Evolutionary conservation across 2,797 vertebrate genomes (phyloP), one percentile per base, ranked within the genome.

Genomic region (Pseudochirops cupreus): DNA sequence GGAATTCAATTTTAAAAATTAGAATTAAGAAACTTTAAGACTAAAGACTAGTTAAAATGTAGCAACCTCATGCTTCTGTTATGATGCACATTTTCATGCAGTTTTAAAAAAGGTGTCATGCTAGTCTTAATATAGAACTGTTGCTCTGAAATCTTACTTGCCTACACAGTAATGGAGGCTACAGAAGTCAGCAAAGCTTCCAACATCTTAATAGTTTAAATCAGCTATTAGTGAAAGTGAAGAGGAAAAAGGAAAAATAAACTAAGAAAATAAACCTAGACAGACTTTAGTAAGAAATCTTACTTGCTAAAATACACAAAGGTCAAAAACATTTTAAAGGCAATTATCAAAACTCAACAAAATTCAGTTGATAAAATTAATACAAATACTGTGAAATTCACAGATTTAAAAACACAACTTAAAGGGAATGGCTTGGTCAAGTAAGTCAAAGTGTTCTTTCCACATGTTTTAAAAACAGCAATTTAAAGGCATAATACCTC

Each of bases 171-270:
- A 98, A 98, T 98, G 99, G 98, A 98, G 98, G 97, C 98, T 99
- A 99, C 96, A 99, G 98, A 99, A 99, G 98, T 99, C 98, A 99
- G 99, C 99, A 99, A 98, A 98, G 98, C 98, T 99, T 99, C 98
- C 99, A 98, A 99, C 97, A 99, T 98, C 97, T 99, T 99, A 99
- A 99, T 98, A 99, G 99, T 99, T 99, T 99, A 99, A 99, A 99
- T 98, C 99, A 99, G 99, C 99, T 99, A 99, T 99, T 99, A 99
- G 99, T 99, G 99, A 99, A 98, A 99, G 99, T 99, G 90, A 99
- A 99, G 99, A 99, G 98, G 99, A 98, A 98, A 99, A 99, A 99
- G 95, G 98, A 99, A 97, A 98, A 98, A 97, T 97, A 98, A 98
- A 98, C 99, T 98, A 98, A 99, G 98, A 98, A 98, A 98, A 98